Evolutionary conservation across 2,888 invertebrate genomes (phyloP), one percentile per base, ranked within the genome.

Genomic region (Germaria angustata): DNA sequence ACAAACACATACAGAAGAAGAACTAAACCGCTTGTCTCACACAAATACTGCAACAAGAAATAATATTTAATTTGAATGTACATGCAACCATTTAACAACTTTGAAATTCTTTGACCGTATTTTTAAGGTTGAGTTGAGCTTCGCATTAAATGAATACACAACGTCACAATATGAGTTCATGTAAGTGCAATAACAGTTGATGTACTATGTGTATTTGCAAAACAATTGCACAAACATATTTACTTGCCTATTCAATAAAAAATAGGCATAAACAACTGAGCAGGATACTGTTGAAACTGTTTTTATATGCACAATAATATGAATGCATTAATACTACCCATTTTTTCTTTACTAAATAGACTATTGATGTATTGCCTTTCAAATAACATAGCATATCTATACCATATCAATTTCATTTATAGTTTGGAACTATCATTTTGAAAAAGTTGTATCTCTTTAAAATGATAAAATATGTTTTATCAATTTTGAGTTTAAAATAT

Each of bases 51-150:
- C 24, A 41, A n/a, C 9, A 22, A 36, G 22, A 7, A 57, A 51
- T 24, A 49, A 0, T 11, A 11, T 22, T 17, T 13, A 36, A 36
- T 17, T 8, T 0, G 20, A 44, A 28, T 32, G n/a, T n/a, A n/a
- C n/a, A 15, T 20, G 17, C 28, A 71, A 63, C 44, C 55, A 71
- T 78, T 78, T 63, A 78, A 53, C 71, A 76, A 81, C 66, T 77
- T 77, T 81, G 77, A 77, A 81, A 81, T 77, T 77, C 81, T 81
- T 77, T 81, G 81, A 81, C 81, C 81, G 77, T 77, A 65, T 77
- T 81, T 72, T 66, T 77, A 77, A 61, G 72, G 77, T 72, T 81
- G 61, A 77, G 32, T 72, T 55, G 66, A 63, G 20, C 46, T 81
- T 53, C 32, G 53, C 51, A 61, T 66, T 34, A 59, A 59, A 51